phyloP scores from a whole-genome alignment of 2,888 invertebrate genomes.

The Drosophila aldrichi region DNA sequence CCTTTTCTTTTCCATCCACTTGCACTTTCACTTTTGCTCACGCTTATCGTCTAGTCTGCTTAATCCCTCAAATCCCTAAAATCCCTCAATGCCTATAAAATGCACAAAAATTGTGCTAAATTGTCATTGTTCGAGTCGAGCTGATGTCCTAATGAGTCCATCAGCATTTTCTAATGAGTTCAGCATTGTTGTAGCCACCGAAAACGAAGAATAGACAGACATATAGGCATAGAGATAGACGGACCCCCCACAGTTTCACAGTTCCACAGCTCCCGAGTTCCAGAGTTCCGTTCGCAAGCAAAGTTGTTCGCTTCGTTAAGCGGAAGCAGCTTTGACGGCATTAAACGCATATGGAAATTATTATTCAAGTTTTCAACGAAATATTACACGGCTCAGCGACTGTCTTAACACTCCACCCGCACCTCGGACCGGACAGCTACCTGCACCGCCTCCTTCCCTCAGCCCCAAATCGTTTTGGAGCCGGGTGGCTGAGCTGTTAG shows the following conservation, averaged over 20 bases:
- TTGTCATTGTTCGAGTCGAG: constrained; percentile 15
- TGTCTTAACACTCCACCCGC: constrained; percentile 20
- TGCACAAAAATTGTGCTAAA: constrained; percentile 3
- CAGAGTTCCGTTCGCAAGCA: constrained; percentile 9
- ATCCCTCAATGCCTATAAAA: no score
- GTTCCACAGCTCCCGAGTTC: constrained; percentile 7
- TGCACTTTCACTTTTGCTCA: constrained; percentile 46
- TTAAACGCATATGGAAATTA: constrained; percentile 61
- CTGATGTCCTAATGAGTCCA: constrained; percentile 40
- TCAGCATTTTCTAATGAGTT: constrained; percentile 49
- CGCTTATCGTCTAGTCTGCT: constrained; percentile 31
- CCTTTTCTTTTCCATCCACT: constrained; percentile 28
- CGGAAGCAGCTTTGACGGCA: constrained; percentile 23
- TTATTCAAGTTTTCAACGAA: constrained; percentile 44
- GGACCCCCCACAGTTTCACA: constrained; percentile 45
- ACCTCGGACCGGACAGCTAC: neutral
- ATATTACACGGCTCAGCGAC: constrained; percentile 69
- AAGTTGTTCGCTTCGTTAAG: constrained; percentile 28
- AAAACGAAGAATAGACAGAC: neutral
- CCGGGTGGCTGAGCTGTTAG: constrained; percentile 42
- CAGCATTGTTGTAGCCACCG: constrained; percentile 1
- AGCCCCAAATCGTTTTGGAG: neutral
- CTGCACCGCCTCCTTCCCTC: neutral
- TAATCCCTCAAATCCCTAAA: constrained; percentile 2
- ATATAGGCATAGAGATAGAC: constrained; percentile 3